These are phyloP conservation scores for silkworm (Bombyx mori) DNA, from an alignment of 1,140 invertebrate genomes.

Conservation along the genomic window ASM3026992v2 NC_085121.1:12857501-12858000, in stretches of 20 bases:
- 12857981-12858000: too few species aligned
- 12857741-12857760: neutral
- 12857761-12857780: slow-evolving; percentile 10
- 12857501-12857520: slow-evolving; percentile 22
- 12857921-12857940: too few species aligned
- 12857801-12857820: neutral
- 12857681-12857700: slow-evolving; percentile 52
- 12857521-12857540: slow-evolving; percentile 57
- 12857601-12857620: too few species aligned
- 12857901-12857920: too few species aligned
- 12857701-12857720: slow-evolving; percentile 18
- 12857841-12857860: too few species aligned
- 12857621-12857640: neutral
- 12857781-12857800: slow-evolving; percentile 1
- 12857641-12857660: slow-evolving; percentile 13
- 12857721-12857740: too few species aligned
- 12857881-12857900: too few species aligned
- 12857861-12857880: too few species aligned
- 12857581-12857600: neutral
- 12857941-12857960: too few species aligned
- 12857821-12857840: too few species aligned
- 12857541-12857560: slow-evolving; percentile 45
- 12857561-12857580: slow-evolving; percentile 28
- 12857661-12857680: slow-evolving; percentile 54
- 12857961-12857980: too few species aligned